Evolutionary conservation across 2,113 vertebrate genomes (phyloP).

Genomic region (Oreochromis spilurus): DNA sequence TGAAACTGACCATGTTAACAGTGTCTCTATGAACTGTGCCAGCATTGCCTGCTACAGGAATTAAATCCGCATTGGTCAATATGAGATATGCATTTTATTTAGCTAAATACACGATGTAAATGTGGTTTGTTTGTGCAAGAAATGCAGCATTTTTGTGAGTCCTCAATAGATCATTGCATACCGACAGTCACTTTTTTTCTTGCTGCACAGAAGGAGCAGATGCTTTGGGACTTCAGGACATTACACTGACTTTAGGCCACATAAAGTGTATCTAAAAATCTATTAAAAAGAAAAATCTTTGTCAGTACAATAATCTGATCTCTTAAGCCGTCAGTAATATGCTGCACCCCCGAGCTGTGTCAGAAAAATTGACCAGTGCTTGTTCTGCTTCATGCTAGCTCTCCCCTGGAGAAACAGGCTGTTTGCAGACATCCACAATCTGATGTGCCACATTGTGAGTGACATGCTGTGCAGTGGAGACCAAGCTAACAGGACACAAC

Average conservation of each 20-base stretch:
- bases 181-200: background rate
- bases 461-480: background rate
- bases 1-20: background rate
- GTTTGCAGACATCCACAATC: background rate
- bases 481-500: background rate
- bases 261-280: background rate
- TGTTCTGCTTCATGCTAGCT: background rate
- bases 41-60: background rate
- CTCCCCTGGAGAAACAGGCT: background rate
- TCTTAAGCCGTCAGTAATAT: background rate
- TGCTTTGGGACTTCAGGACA: background rate
- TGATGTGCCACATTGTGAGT: background rate
- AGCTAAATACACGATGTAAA: background rate
- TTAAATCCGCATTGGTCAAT: background rate
- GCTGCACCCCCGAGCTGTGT: background rate
- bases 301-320: background rate
- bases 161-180: background rate
- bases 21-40: background rate
- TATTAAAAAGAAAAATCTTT: background rate
- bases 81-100: background rate
- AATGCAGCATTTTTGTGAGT: background rate
- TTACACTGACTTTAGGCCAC: background rate
- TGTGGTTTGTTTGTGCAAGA: background rate
- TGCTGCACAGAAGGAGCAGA: background rate
- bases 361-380: background rate